Evolutionary conservation across 2,113 vertebrate genomes (phyloP).

Genomic region (Formicarius rufipectus): DNA sequence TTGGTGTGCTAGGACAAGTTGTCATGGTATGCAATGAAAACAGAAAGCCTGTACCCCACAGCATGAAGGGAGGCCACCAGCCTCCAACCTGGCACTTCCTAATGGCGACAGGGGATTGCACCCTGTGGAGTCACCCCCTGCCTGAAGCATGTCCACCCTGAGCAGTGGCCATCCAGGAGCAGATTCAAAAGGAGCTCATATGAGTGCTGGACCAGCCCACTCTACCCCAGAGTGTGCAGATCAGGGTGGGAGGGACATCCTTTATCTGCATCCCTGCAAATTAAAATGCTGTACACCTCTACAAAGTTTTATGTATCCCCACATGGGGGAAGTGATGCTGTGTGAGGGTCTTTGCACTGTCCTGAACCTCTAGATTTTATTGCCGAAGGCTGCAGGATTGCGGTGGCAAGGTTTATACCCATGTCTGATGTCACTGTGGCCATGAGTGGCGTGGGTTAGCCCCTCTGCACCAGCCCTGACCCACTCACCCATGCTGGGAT

Average conservation of each 20-base stretch:
- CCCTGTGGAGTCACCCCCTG: accelerated
- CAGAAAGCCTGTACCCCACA: accelerated
- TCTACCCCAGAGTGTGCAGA: not conserved
- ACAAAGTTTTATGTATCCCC: not conserved
- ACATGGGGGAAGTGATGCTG: not conserved
- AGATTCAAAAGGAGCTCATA: accelerated
- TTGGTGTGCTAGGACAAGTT: accelerated
- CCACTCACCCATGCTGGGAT: not conserved
- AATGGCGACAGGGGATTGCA: not conserved
- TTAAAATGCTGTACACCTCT: accelerated
- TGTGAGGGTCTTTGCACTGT: not conserved
- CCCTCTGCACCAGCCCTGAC: not conserved
- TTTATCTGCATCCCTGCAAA: accelerated
- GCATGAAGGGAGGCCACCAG: not conserved
- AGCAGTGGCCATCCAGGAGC: accelerated
- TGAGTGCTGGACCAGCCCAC: not conserved
- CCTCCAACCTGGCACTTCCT: not conserved
- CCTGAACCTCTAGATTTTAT: not conserved
- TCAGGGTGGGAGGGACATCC: not conserved
- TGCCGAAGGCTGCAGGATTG: not conserved
- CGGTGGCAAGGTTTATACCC: not conserved
- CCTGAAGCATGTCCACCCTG: not conserved
- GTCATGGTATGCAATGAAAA: not conserved
- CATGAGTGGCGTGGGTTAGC: not conserved
- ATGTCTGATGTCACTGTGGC: accelerated